A percentile compares a stretch with the other conserved stretches of the same genome.
These are phyloP conservation scores for Minunthozetes semirufus DNA, from an alignment of 2,888 invertebrate species.

Conservation along the genomic window DNA sequence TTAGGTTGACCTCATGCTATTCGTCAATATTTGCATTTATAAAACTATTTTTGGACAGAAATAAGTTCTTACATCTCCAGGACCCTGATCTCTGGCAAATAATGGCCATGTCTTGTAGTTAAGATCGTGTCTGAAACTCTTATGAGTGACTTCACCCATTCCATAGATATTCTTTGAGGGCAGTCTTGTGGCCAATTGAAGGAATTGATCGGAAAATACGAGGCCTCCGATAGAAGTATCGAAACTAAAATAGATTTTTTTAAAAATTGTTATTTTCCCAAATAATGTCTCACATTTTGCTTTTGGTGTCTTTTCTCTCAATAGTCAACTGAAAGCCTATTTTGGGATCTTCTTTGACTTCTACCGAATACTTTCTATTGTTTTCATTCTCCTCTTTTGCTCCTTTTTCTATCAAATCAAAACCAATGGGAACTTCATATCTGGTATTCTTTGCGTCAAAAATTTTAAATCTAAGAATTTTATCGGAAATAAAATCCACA, in stretches of 20 bases:
- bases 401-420: too few species aligned
- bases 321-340: background rate
- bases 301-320: background rate
- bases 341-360: background rate
- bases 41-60: conserved; percentile 48
- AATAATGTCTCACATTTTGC: conserved; percentile 13
- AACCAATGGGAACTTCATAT: conserved; percentile 39
- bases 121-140: background rate
- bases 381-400: too few species aligned
- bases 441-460: conserved; percentile 31
- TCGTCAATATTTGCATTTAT: background rate
- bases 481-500: conserved; percentile 36
- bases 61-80: conserved; percentile 63
- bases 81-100: conserved; percentile 57
- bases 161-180: conserved; percentile 50
- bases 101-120: conserved; percentile 35
- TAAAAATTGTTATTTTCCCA: background rate
- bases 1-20: conserved; percentile 53
- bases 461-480: conserved; percentile 39
- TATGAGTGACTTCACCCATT: conserved; percentile 46
- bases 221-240: conserved; percentile 47
- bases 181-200: conserved; percentile 49
- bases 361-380: background rate
- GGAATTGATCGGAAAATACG: conserved; percentile 50
- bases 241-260: conserved; percentile 29